Evolutionary conservation across 2,888 invertebrate genomes (phyloP), one percentile per base, ranked within the genome.

Genomic region (Troglohyphantes excavatus): DNA sequence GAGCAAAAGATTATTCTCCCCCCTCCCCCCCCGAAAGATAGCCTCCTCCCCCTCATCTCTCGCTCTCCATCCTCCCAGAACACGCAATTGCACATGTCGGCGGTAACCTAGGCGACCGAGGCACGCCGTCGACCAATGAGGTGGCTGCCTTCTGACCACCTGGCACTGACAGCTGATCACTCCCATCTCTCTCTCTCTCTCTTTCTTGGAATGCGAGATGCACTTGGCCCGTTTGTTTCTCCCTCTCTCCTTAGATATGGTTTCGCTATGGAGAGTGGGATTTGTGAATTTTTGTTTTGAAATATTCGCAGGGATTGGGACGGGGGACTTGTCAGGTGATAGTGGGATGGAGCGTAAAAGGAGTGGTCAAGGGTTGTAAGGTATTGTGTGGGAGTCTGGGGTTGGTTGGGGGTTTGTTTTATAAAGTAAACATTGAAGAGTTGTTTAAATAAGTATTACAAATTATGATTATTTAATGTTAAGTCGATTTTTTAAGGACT

Each of bases 101-200:
- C 88, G 67, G 88, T 88, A 73, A 75, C 88, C 88, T 67, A 78
- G 82, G 82, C 67, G 75, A 88, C 88, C 88, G 70, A 75, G 88
- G 88, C 73, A 88, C 67, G 88, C 82, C 39, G 65, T 68, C 82
- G 43, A 82, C 88, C 88, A 88, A 88, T 88, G 82, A 82, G 88
- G 82, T 59, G 73, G 78, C 75, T 67, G 79, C 39, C 43, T 75
- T 78, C 65, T 75, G 88, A 75, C 88, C 88, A 88, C 88, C 88
- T 88, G 88, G 88, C 82, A 82, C 79, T 87, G 88, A 82, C 88
- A 82, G 82, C 88, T 82, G 82, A 75, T 78, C 87, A 73, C 76
- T 79, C 87, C 84, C 75, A 67, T 70, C 87, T 75, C 75, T 84
- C 75, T 67, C 65, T n/a, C n/a, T n/a, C n/a, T n/a, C n/a, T n/a